Base-by-base conservation (phyloP, 2,113 vertebrate species). In the Triplophysa tibetana region DNA sequence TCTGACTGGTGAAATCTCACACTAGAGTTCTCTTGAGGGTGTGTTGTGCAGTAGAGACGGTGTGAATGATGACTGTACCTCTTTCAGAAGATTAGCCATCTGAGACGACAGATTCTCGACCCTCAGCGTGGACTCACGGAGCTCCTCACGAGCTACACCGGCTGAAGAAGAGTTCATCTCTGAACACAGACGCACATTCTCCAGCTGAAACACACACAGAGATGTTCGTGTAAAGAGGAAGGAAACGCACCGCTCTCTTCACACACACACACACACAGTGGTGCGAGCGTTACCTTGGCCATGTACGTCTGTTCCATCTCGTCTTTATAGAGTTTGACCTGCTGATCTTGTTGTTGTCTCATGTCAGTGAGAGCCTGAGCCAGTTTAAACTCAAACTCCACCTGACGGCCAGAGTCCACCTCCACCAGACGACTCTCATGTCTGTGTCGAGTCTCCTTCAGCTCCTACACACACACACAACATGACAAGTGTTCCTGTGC, bases 371-470 rank as follows among this genome's bases (percentile, higher is more conserved):
- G 90, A 0, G 94, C 95, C 83, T 95, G 91, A 0, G 92, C 84
- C 86, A 99, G 88, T 66, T 95, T 97, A 61, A 91, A 91, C 33
- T 98, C 94, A 0, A 94, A 97, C 3, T 96, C 96, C 7, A 91
- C 85, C 64, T 93, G 92, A 7, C 82, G 88, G 0, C 95, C 95
- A 12, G 94, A 95, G 76, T 95, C 95, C 66, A 95, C 93, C 81
- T 97, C 95, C 11, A 93, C 93, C 85, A 96, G 83, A 0, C 87
- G 91, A 0, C 89, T 93, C 79, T 96, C 94, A 0, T 93, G 94
- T 16, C 92, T 93, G 33, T 86, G 91, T 29, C 88, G 91, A 0
- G 91, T 92, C 81, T 97, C 95, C 38, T 95, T 96, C 21, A 96
- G 92, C 77, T 98, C 95, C 96, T 98, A 16, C 26, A 74, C 29